Conservation (phyloP, 2,797 vertebrate genomes). For the Heliangelus exortis region DNA sequence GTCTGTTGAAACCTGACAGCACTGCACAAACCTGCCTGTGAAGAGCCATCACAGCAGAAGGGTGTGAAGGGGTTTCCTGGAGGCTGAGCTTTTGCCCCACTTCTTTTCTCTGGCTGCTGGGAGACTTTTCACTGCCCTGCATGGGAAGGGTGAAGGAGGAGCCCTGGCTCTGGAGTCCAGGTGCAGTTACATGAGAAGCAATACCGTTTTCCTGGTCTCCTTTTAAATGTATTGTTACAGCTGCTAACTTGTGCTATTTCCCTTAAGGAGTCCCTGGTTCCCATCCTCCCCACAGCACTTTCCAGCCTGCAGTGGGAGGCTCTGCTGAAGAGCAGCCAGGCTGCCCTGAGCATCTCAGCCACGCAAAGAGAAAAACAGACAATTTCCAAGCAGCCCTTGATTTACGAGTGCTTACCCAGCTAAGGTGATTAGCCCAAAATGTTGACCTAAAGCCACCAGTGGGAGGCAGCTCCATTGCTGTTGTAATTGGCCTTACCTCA, state of each 20-base stretch:
- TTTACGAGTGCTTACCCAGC: slow-evolving; percentile 29
- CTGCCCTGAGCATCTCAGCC: background rate
- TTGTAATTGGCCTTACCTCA: slow-evolving; percentile 61
- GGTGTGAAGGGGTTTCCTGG: background rate
- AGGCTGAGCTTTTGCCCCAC: background rate
- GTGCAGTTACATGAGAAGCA: background rate
- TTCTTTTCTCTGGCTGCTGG: background rate
- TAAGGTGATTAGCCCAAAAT: slow-evolving; percentile 60
- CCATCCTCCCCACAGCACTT: background rate
- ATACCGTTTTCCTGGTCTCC: background rate
- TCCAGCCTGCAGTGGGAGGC: background rate
- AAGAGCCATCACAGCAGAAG: background rate
- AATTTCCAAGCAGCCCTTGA: slow-evolving; percentile 23
- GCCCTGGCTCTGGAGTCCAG: background rate
- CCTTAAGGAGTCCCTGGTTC: background rate
- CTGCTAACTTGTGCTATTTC: background rate
- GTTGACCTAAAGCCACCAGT: slow-evolving; percentile 44
- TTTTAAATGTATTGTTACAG: background rate
- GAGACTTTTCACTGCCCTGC: background rate
- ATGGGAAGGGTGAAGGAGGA: background rate
- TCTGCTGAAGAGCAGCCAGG: background rate
- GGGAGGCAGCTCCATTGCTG: slow-evolving; percentile 37
- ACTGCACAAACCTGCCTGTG: background rate
- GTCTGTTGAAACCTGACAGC: background rate
- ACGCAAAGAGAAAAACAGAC: background rate